Evolutionary conservation across 2,113 vertebrate genomes (phyloP), one percentile per base, ranked within the genome.

Genomic region (Dissostichus mawsoni): DNA sequence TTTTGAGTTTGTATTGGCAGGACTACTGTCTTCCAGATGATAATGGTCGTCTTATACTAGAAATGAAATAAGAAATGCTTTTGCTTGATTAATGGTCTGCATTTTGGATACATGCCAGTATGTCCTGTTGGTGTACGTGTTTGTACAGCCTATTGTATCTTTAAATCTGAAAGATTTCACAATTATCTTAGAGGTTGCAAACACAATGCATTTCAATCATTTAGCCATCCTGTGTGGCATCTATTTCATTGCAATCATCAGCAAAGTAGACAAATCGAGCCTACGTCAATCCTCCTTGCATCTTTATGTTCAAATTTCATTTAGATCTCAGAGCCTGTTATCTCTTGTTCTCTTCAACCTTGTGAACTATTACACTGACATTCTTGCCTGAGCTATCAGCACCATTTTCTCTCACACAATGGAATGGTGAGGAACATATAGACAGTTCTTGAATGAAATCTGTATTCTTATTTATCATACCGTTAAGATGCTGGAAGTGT

Each of bases 311-410:
- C 63, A 45, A 53, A 77, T 84, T 75, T 72, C 65, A 55, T 69
- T 78, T 51, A 62, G 57, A 47, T 71, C 57, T 48, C 57, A 17
- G 23, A 61, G 75, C 11, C 44, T 63, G 48, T 69, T 69, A 25
- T 56, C 18, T 53, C 41, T 44, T 20, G 47, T 69, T 55, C 71
- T 63, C 36, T 80, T 33, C 56, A 75, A 57, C 78, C 56, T 58
- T 62, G 20, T 59, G 57, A 25, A 64, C 36, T 45, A 25, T 62
- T 57, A 14, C 53, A 20, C 8, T 59, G 61, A 69, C n/a, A 20
- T 84, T 65, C 51, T 12, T 14, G 44, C 78, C 76, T 55, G 17
- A 33, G 20, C 50, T 62, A 17, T 59, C 45, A 50, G n/a, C 45
- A 9, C 5, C 29, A 36, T 47, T 23, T 68, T 52, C 6, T 48